Evolutionary conservation across 2,888 invertebrate species (phyloP), one percentile per base, ranked within the genome.

Genomic region (Abrostola tripartita): DNA sequence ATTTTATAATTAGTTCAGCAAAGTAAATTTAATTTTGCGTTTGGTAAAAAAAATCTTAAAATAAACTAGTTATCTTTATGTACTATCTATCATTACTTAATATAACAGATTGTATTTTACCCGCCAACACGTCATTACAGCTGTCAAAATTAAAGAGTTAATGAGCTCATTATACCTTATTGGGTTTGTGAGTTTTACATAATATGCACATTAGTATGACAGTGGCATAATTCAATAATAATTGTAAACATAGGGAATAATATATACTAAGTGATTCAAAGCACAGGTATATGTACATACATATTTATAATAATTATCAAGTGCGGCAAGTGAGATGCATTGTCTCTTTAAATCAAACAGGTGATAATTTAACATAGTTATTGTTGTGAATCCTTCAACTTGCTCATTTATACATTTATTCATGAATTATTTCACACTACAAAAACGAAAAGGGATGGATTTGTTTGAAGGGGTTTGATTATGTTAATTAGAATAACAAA

Each of bases 161-260:
- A 76, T 54, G 55, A 56, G 38, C 62, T 67, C 55, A 68, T 79
- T 79, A 76, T 53, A 68, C 41, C 55, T 78, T 68, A 70, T 65
- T 72, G 65, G 56, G 68, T 72, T 64, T 69, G 69, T 76, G 74
- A 47, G 57, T 69, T 79, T 71, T 60, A 71, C 68, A 76, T 78
- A 68, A 73, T 76, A 71, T 60, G 52, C 47, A 59, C 65, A 78
- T 73, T 68, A 63, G 51, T 65, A 64, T 54, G 62, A 52, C 36
- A 54, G 61, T 37, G 42, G 53, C 49, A 65, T 74, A 55, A 67
- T 76, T 74, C 56, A 71, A 76, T 78, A 61, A 65, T 50, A 61
- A 65, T 50, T 52, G 54, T 67, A 41, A 61, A 58, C 54, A 65
- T 53, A 44, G 41, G 44, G 24, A 64, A 65, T 67, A 68, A 75